Evolutionary conservation across 2,113 vertebrate genomes (phyloP).

Genomic region (Chamaetylas fuelleborni): DNA sequence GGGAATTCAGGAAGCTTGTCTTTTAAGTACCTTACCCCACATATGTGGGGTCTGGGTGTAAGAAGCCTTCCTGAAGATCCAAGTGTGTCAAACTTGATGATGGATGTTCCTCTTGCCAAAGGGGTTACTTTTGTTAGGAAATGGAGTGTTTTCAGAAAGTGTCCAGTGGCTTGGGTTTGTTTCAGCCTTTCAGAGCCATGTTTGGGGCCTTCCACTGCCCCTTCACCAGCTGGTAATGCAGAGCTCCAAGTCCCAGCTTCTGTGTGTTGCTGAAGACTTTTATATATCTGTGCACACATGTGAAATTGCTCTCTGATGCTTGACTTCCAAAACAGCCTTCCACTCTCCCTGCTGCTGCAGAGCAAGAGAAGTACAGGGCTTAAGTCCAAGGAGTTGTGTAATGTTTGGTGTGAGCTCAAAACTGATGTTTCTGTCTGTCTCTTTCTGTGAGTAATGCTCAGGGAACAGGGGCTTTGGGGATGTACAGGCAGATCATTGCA

Average conservation of each 20-base stretch:
- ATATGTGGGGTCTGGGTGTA: neutral
- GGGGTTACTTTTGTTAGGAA: neutral
- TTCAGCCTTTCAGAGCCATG: neutral
- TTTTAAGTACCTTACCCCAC: neutral
- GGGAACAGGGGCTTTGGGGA: neutral
- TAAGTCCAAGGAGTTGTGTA: neutral
- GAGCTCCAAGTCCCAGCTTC: neutral
- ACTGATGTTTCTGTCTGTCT: neutral
- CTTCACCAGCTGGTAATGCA: neutral
- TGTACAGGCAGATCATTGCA: neutral
- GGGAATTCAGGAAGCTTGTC: neutral
- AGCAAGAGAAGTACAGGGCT: neutral
- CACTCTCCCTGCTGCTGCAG: neutral
- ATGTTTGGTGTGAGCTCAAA: neutral
- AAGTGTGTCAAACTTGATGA: neutral
- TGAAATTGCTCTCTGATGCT: neutral
- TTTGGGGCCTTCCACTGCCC: neutral
- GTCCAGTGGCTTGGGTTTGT: neutral
- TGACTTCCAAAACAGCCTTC: neutral
- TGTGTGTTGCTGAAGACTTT: neutral
- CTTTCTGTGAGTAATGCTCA: neutral
- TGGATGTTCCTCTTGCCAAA: neutral
- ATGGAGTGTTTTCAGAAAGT: neutral
- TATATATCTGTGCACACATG: neutral
- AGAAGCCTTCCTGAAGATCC: neutral